Evolutionary conservation across 2,888 invertebrate genomes (phyloP), one percentile per base, ranked within the genome.

Genomic region (Nephrocerus scutellatus): DNA sequence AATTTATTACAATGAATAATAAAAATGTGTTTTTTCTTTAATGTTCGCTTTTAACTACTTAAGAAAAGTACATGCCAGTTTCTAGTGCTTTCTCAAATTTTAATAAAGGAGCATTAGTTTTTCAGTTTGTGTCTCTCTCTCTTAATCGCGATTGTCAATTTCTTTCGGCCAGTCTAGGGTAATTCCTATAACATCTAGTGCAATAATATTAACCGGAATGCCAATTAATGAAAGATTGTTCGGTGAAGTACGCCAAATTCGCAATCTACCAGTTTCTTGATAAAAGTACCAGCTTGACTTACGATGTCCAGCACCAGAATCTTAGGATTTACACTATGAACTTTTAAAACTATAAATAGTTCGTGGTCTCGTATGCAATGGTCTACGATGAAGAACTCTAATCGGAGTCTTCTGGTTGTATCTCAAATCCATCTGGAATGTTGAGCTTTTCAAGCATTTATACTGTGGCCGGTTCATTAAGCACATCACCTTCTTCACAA

Each of bases 201-300:
- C 85, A n/a, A 92, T 70, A 51, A 98, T 87, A 66, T 97, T 96
- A 6, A 86, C 78, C 19, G 75, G 73, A 19, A 71, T 68, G 1
- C 77, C 77, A 23, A 92, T 70, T 26, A 90, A 70, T 14, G 76
- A 74, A 2, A 77, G 70, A 18, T 96, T 70, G 54, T 77, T 81
- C 0, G 97, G 97, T 8, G 60, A 63, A 1, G 93, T 92, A 50
- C 97, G 74, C 89, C 86, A 62, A 95, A 85, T 71, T 98, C 97
- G 4, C 96, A 91, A 70, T 97, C 93, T 14, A 90, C 86, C 72
- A 97, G 89, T 72, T 98, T 97, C 70, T 98, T 98, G 2, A 98
- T 80, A 63, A 98, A 98, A 24, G 93, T 91, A 26, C 95, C 95
- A 8, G 95, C 95, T 59, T 90, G 85, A 1, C 91, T 88, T 32